phyloP scores from a whole-genome alignment of 2,797 vertebrate genomes.

The Eulemur rubriventer region DNA sequence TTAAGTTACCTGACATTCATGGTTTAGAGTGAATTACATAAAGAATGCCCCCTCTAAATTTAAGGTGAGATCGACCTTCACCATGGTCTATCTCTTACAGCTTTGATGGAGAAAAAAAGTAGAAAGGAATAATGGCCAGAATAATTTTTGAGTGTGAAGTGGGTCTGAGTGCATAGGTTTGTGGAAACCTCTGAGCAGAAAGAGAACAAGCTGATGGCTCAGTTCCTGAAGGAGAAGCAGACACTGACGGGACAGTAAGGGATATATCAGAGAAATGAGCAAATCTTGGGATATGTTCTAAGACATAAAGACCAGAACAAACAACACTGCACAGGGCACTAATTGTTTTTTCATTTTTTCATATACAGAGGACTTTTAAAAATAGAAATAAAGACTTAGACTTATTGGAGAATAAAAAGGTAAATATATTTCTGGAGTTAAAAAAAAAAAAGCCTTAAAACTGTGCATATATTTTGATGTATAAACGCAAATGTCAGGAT shows the following conservation, averaged over 20 bases:
- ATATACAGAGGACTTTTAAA: not conserved
- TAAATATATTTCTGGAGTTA: conserved; percentile 19
- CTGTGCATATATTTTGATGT: not conserved
- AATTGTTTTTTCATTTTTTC: not conserved
- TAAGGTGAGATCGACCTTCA: not conserved
- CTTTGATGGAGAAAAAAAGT: not conserved
- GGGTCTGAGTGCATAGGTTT: not conserved
- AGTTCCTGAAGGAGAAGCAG: not conserved
- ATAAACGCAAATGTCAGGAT: conserved; percentile 16
- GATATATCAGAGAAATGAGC: not conserved
- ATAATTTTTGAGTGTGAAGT: not conserved
- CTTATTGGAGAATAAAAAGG: conserved; percentile 26
- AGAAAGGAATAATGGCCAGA: not conserved
- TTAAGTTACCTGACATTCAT: not conserved
- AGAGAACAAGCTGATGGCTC: not conserved
- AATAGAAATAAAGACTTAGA: conserved; percentile 5
- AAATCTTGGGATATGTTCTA: not conserved
- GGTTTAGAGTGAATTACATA: not conserved
- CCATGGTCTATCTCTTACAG: no score
- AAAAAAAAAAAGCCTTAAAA: not conserved
- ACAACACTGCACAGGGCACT: not conserved
- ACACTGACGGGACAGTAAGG: not conserved
- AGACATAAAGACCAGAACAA: not conserved
- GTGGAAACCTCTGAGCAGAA: fast-evolving
- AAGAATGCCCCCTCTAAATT: not conserved